Percentiles rank a stretch among this genome's conserved stretches.
These are phyloP conservation scores for Euplexia lucipara DNA, from an alignment of 2,888 invertebrate genomes.

Conservation along the genomic window DNA sequence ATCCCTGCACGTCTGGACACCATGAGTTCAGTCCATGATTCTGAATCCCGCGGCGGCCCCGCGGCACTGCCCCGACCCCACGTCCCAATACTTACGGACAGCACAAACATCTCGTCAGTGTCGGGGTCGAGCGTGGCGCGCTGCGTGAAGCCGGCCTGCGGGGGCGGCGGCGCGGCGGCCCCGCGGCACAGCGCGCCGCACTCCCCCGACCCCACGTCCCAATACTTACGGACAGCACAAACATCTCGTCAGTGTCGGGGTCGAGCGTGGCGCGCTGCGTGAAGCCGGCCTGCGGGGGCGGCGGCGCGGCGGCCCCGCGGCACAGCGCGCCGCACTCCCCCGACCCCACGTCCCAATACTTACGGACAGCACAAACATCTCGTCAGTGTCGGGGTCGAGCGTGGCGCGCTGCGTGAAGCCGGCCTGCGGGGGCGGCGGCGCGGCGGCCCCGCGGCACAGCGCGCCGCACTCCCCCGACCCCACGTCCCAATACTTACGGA, in stretches of 20 bases:
- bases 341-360: constrained; percentile 74
- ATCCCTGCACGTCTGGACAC: no score
- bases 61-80: constrained; percentile 90
- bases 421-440: constrained; percentile 91
- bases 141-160: constrained; percentile 96
- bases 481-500: constrained; percentile 89
- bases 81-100: constrained; percentile 91
- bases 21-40: no score
- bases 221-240: constrained; percentile 94
- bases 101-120: constrained; percentile 96
- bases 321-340: no score
- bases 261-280: constrained; percentile 97
- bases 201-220: constrained; percentile 83
- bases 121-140: constrained; percentile 97
- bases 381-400: constrained; percentile 95
- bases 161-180: constrained; percentile 77
- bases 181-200: no score
- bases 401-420: constrained; percentile 97
- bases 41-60: constrained; percentile 75
- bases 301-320: constrained; percentile 78
- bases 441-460: constrained; percentile 85
- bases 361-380: constrained; percentile 96
- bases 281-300: constrained; percentile 94
- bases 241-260: constrained; percentile 96
- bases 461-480: constrained; percentile 90